phyloP scores from a whole-genome alignment of 2,113 vertebrate species.

The Larimichthys polyactis region DNA sequence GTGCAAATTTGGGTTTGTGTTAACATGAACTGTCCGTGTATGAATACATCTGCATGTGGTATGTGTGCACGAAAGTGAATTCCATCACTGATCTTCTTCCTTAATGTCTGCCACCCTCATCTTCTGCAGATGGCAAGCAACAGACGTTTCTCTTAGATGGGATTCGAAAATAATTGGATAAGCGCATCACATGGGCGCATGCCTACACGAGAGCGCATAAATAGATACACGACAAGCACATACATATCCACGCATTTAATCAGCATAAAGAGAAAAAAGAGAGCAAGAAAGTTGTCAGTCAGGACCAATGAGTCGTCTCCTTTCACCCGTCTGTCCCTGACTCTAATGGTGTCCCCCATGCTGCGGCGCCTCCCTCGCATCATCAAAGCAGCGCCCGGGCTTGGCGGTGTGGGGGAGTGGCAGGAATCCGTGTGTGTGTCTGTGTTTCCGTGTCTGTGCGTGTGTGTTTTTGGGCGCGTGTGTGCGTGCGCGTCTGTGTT shows the following conservation, averaged over 20 bases:
- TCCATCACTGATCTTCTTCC: conserved; percentile 62
- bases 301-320: conserved; percentile 73
- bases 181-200: conserved; percentile 31
- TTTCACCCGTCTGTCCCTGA: conserved; percentile 68
- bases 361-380: conserved; percentile 71
- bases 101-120: conserved; percentile 73
- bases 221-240: conserved; percentile 37
- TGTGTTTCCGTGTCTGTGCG: conserved; percentile 1
- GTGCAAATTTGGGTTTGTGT: conserved; percentile 7
- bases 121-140: conserved; percentile 78
- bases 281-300: conserved; percentile 72
- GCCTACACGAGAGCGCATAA: conserved; percentile 34
- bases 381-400: conserved; percentile 69
- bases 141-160: conserved; percentile 79
- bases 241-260: conserved; percentile 51
- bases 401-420: not conserved
- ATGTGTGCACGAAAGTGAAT: conserved; percentile 40
- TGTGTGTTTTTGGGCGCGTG: not conserved
- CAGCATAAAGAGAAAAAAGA: conserved; percentile 22
- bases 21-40: conserved; percentile 5
- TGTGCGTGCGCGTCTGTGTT: conserved; percentile 45
- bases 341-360: conserved; percentile 78
- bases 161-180: conserved; percentile 81
- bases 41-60: conserved; percentile 24
- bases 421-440: conserved; percentile 11